phyloP scores from a whole-genome alignment of 2,797 vertebrate genomes.

The Anguilla marmorata region DNA sequence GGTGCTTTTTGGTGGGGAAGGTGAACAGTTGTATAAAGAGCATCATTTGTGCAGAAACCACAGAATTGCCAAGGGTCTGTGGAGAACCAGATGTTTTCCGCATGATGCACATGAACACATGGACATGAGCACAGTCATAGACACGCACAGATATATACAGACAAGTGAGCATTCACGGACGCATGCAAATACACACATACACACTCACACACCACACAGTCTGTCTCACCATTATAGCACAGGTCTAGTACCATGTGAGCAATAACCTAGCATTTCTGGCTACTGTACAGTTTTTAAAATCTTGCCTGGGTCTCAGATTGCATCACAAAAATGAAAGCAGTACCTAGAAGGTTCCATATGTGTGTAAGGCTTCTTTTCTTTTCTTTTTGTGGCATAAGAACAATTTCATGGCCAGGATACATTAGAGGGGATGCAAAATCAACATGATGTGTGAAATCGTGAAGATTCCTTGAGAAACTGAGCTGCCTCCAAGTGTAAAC shows the following conservation, averaged over 20 bases:
- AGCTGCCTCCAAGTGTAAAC: neutral
- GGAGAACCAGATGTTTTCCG: neutral
- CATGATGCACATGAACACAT: neutral
- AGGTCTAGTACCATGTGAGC: neutral
- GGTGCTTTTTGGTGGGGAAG: neutral
- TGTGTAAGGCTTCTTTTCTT: neutral
- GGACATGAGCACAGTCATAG: neutral
- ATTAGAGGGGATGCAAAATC: neutral
- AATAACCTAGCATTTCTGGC: neutral
- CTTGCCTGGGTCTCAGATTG: neutral
- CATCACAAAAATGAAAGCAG: neutral
- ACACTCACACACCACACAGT: neutral
- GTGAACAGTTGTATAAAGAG: neutral
- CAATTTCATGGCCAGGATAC: neutral
- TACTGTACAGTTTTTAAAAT: neutral
- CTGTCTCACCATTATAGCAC: neutral
- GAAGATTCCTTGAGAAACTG: neutral
- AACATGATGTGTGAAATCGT: neutral
- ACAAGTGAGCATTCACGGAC: neutral
- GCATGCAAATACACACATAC: neutral
- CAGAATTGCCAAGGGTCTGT: neutral
- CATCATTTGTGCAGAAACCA: neutral
- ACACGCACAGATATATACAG: neutral
- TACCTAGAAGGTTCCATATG: neutral
- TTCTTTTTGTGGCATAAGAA: neutral